Evolutionary conservation across 2,888 invertebrate species (phyloP).

Genomic region (Drosophila monieri): DNA sequence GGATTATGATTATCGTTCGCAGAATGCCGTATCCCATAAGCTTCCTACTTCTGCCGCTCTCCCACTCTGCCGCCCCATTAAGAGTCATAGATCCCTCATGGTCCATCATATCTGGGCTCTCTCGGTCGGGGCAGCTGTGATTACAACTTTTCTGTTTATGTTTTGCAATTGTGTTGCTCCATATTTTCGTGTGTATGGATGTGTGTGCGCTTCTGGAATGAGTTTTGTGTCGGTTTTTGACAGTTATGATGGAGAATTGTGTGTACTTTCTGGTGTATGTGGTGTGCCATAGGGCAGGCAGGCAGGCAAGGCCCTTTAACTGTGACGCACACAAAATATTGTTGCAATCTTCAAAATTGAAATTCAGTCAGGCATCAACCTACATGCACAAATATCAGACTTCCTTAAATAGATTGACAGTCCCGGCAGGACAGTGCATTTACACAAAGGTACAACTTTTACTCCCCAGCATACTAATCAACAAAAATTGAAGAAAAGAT

Average conservation of each 20-base stretch:
- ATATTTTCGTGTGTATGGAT: conserved; percentile 35
- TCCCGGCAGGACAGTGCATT: neutral
- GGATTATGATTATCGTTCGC: conserved; percentile 59
- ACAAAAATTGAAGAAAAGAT: neutral
- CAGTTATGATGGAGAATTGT: conserved; percentile 76
- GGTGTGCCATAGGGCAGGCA: conserved; percentile 3
- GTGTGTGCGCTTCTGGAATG: conserved; percentile 61
- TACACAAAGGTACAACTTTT: neutral
- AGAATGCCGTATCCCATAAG: conserved; percentile 2
- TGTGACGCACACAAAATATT: conserved; percentile 45
- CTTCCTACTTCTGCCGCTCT: neutral
- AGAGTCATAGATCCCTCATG: conserved; percentile 33
- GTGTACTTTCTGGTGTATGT: conserved; percentile 29
- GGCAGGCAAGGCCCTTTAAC: conserved; percentile 60
- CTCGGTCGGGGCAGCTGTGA: conserved; percentile 73
- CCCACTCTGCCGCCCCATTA: conserved; percentile 10
- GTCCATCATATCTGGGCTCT: conserved; percentile 40
- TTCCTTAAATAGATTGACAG: neutral
- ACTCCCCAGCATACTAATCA: neutral
- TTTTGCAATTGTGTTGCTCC: conserved; percentile 49
- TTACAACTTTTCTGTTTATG: conserved; percentile 76
- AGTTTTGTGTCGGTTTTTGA: conserved; percentile 71
- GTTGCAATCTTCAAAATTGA: conserved; percentile 59
- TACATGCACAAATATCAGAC: conserved; percentile 10
- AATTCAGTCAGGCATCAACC: conserved; percentile 46